Conservation (phyloP, 1,140 invertebrate genomes). For the Artemia franciscana region DNA sequence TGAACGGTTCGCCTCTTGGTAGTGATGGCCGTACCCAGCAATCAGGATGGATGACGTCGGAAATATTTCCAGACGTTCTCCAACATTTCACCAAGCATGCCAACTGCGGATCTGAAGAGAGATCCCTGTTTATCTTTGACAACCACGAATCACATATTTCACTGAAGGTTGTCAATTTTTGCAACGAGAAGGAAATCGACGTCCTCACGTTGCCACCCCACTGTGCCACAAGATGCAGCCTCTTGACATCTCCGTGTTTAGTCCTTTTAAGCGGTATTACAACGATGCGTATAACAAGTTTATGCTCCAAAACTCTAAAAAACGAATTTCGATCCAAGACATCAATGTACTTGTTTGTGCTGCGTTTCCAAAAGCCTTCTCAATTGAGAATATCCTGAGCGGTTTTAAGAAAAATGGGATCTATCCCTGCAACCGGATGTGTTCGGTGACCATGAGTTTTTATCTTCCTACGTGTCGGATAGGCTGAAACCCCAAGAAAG, state of each 20-base stretch:
- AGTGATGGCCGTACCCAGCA: slow-evolving; percentile 2
- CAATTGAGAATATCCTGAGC: slow-evolving; percentile 10
- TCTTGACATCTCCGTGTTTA: slow-evolving; percentile 17
- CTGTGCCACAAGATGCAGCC: slow-evolving; percentile 18
- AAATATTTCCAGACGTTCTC: too few species aligned
- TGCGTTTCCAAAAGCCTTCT: too few species aligned
- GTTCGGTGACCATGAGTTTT: slow-evolving; percentile 10
- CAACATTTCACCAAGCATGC: too few species aligned
- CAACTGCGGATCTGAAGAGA: too few species aligned
- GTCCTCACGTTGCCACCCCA: slow-evolving; percentile 17
- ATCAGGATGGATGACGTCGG: too few species aligned
- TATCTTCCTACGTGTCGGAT: too few species aligned
- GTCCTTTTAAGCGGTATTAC: slow-evolving; percentile 17
- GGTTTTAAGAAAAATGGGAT: too few species aligned
- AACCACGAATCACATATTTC: too few species aligned
- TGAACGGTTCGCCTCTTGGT: too few species aligned
- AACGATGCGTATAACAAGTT: slow-evolving; percentile 15
- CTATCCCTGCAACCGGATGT: slow-evolving; percentile 11
- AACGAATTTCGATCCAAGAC: slow-evolving; percentile 12
- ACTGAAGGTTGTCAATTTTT: too few species aligned
- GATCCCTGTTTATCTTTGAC: too few species aligned
- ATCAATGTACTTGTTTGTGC: slow-evolving; percentile 10
- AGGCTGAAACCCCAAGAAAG: too few species aligned
- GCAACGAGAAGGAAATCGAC: slow-evolving; percentile 33
- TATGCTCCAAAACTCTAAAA: slow-evolving; percentile 13